Base-by-base conservation (phyloP, 92 coral and sea anemone species). In the Zoanthus gigantus region DNA sequence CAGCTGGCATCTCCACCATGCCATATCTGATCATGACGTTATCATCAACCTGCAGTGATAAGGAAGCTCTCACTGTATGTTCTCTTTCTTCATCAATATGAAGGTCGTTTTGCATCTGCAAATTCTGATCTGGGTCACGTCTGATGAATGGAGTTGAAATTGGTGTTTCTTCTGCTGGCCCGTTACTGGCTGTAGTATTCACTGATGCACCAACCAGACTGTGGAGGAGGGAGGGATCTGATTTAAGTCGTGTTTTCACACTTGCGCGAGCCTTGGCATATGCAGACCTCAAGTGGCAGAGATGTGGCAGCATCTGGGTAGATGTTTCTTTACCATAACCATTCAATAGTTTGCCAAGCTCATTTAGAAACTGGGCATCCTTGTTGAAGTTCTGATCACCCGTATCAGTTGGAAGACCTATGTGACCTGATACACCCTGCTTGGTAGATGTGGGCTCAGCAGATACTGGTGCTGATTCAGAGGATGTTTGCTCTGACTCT, bases 381-480 rank as follows among this genome's bases (percentile, higher is more conserved):
- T 57, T 57, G 65, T 57, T 57, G 65, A 57, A 57, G 65, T 57
- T 57, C 65, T 11, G 4, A 57, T 57, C 65, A 57, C 65, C 65
- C 65, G 13, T 57, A 57, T 57, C n/a, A 57, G 65, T 57, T 57
- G 65, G 65, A 57, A 57, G 65, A 57, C 65, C 65, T 57, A 57
- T 57, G n/a, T 57, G 65, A 57, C 65, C 65, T 57, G n/a, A 17
- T 57, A 57, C 65, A 57, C 65, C 65, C 72, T 67, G 72, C 72
- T 67, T 67, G 72, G 72, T 67, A 67, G 72, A 7, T 67, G 72
- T 67, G 72, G 37, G 72, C n/a, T 23, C 72, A 67, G 72, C 72
- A 67, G 72, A 67, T 67, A 67, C 72, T 67, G 72, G 16, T 67
- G 72, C 72, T 67, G 72, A 67, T 67, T 67, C 72, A 67, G 72